Base-by-base conservation (phyloP, 2,888 invertebrate genomes). In the Eilema sororculum region DNA sequence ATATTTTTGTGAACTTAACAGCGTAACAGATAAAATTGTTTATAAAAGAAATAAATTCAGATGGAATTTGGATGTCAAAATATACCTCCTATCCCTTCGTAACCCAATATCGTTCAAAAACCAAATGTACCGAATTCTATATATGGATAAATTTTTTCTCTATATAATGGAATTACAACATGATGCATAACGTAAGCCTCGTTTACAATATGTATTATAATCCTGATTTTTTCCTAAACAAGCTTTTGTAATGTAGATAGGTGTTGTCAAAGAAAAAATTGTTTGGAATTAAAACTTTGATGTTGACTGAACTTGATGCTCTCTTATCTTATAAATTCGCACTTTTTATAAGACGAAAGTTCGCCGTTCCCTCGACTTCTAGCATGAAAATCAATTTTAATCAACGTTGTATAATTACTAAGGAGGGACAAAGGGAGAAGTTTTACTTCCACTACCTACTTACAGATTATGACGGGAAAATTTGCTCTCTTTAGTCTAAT, bases 221-320 rank as follows among this genome's bases (percentile, higher is more conserved):
- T 52, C 52, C 52, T 0, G 52, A 9, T 52, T 20, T 52, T 52
- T 52, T 52, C 46, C 8, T 20, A 20, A 46, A 46, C 46, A 9
- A 46, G 8, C 58, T 25, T 58, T 58, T 58, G 58, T 58, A 20
- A 58, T 6, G 24, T 25, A 28, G 58, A 58, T 58, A 58, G 58
- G 58, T 58, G 25, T 13, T 28, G 58, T 58, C 25, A 25, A 25
- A 58, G 25, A 58, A 58, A 24, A 58, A 28, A 58, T 24, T 24
- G 24, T 58, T 28, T 58, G 58, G 16, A 58, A 52, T 52, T 52
- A 52, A 58, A 58, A 25, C 25, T 58, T 58, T 58, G 57, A 24
- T 57, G 58, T 58, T 24, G 24, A 58, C 58, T 58, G 25, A 58
- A 58, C 25, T 58, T 58, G 58, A 58, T 52, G 52, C 52, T n/a